A percentile compares a stretch with the other conserved stretches of the same genome.
Evolutionary conservation across 2,888 invertebrate species (phyloP).

Genomic region (Nomada lathburiana): DNA sequence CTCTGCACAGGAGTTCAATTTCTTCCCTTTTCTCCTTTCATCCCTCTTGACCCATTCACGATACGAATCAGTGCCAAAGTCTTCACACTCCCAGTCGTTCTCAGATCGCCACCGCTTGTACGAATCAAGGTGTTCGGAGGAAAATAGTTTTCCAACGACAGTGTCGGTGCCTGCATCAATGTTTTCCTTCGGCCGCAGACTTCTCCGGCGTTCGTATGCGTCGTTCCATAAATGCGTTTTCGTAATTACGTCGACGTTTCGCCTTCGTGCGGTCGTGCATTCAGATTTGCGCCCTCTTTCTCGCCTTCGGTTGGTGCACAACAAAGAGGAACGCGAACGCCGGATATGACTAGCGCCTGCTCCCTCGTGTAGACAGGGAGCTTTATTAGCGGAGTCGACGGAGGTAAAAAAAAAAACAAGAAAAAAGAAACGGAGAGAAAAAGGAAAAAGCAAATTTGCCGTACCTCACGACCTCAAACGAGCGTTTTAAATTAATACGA

Average conservation of each 20-base stretch:
- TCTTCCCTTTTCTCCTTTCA: neutral
- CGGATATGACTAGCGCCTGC: neutral
- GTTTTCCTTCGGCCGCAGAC: neutral
- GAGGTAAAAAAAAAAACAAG: neutral
- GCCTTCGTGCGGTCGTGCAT: neutral
- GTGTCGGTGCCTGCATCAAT: neutral
- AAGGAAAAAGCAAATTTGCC: conserved; percentile 5
- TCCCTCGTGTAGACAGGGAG: neutral
- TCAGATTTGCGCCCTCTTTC: conserved; percentile 1
- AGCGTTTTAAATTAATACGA: conserved; percentile 30
- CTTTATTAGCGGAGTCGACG: conserved; percentile 13
- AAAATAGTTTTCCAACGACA: conserved; percentile 2
- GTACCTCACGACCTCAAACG: conserved; percentile 17
- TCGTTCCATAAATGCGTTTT: conserved; percentile 9
- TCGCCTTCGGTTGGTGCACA: neutral
- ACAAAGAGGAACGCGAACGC: neutral
- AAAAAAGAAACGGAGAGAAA: neutral
- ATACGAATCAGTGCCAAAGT: neutral
- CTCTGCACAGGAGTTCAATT: too few relatives aligned
- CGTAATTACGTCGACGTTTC: conserved; percentile 8
- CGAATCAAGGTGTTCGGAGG: neutral
- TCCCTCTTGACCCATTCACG: neutral
- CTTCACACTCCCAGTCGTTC: neutral
- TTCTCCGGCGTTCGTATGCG: neutral
- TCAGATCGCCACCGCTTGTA: neutral